Evolutionary conservation across 1,140 invertebrate genomes (phyloP).

Genomic region (Condylostylus longicornis): DNA sequence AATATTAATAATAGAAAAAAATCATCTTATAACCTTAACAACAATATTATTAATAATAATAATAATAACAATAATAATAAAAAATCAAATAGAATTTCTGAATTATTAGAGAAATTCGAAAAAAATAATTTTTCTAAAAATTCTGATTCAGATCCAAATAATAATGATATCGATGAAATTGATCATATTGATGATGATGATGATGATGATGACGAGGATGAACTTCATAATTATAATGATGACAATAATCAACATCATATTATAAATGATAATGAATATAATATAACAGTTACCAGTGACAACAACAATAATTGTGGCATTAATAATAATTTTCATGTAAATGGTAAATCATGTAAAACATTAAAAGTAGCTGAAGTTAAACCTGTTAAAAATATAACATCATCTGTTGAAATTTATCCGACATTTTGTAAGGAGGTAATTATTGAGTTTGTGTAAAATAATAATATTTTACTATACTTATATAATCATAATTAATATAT

Average conservation of each 20-base stretch:
- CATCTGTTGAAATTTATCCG: slow-evolving; percentile 27
- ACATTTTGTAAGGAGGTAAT: slow-evolving; percentile 31
- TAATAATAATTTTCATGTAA: too few species aligned
- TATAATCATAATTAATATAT: too few species aligned
- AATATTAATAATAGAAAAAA: too few species aligned
- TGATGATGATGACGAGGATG: too few species aligned
- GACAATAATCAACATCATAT: background rate
- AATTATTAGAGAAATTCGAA: slow-evolving; percentile 24
- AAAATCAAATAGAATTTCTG: slow-evolving; percentile 19
- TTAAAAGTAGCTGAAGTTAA: slow-evolving; percentile 21
- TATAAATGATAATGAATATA: background rate
- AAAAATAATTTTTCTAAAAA: too few species aligned
- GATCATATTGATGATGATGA: too few species aligned
- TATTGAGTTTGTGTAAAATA: slow-evolving; percentile 16
- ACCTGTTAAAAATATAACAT: slow-evolving; percentile 25
- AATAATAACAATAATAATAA: background rate
- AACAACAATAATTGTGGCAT: slow-evolving; percentile 6
- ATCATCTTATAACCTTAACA: too few species aligned
- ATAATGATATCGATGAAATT: too few species aligned
- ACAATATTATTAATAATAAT: background rate
- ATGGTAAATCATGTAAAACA: slow-evolving; percentile 7
- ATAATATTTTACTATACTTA: too few species aligned
- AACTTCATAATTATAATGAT: background rate
- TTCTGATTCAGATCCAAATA: too few species aligned
- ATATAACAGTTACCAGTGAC: background rate